A percentile compares a stretch with the other conserved stretches of the same genome.
Evolutionary conservation across 2,888 invertebrate species (phyloP).

Genomic region (Conchocele bisecta): DNA sequence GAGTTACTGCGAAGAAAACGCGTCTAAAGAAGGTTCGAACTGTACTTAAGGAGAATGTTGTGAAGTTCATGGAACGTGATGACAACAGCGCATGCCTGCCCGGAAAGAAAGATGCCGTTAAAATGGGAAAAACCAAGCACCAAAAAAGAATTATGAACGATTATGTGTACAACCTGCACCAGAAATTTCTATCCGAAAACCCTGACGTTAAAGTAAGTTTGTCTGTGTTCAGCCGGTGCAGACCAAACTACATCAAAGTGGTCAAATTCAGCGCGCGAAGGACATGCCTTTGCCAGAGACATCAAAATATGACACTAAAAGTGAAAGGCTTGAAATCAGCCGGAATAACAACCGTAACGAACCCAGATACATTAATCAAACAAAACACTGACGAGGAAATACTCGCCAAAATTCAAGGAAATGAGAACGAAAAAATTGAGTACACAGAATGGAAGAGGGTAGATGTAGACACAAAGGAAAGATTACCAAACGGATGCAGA

Average conservation of each 20-base stretch:
- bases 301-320: conserved; percentile 43
- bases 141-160: conserved; percentile 33
- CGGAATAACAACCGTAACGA: neutral
- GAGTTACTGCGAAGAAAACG: neutral
- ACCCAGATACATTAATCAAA: conserved; percentile 18
- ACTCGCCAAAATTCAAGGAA: neutral
- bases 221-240: conserved; percentile 21
- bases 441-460: conserved; percentile 28
- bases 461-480: conserved; percentile 31
- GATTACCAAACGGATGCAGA: conserved; percentile 27
- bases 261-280: conserved; percentile 22
- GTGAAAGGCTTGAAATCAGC: conserved; percentile 14
- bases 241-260: conserved; percentile 31
- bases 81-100: conserved; percentile 35
- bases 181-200: conserved; percentile 38
- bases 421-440: neutral
- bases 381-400: neutral
- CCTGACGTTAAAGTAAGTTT: conserved; percentile 22
- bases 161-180: conserved; percentile 21
- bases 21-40: conserved; percentile 2
- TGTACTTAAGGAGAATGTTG: neutral
- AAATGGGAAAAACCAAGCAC: neutral
- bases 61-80: conserved; percentile 24
- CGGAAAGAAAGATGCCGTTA: conserved; percentile 26
- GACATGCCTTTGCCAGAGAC: conserved; percentile 40